A percentile compares a stretch with the other conserved stretches of the same genome.
Evolutionary conservation across 2,113 vertebrate species (phyloP).

Genomic region (Tachysurus vachellii): DNA sequence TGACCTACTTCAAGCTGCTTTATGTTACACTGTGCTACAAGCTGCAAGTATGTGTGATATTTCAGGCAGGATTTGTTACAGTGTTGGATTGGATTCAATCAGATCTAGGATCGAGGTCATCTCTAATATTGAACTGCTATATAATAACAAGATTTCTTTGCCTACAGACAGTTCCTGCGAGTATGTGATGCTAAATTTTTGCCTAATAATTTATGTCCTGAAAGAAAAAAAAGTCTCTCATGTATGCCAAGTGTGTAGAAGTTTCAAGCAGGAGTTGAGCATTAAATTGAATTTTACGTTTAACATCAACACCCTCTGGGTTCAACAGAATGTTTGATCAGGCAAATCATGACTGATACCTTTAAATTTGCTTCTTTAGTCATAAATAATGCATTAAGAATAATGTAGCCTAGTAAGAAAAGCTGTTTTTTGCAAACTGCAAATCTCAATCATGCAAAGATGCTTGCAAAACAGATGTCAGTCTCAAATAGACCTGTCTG

Average conservation of each 20-base stretch:
- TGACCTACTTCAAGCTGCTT: slow-evolving; percentile 21
- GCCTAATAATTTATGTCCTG: background rate
- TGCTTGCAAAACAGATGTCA: background rate
- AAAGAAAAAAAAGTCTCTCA: background rate
- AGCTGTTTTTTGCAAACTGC: background rate
- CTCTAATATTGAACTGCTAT: background rate
- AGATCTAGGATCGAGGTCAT: background rate
- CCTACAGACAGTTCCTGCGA: too few relatives aligned
- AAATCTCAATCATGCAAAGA: background rate
- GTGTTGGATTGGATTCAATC: background rate
- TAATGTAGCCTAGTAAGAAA: background rate
- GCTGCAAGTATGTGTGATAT: background rate
- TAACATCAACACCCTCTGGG: background rate
- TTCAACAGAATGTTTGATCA: background rate
- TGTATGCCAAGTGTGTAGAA: background rate
- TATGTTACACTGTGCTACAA: background rate
- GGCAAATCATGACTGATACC: background rate
- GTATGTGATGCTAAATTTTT: background rate
- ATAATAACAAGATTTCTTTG: background rate
- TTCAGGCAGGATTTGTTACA: background rate
- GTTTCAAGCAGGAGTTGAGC: background rate
- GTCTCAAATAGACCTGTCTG: background rate
- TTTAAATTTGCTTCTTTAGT: background rate
- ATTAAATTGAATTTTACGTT: background rate
- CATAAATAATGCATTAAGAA: background rate